These are phyloP conservation scores for Gila orcuttii DNA, from an alignment of 2,113 vertebrate species.

Conservation along the genomic window DNA sequence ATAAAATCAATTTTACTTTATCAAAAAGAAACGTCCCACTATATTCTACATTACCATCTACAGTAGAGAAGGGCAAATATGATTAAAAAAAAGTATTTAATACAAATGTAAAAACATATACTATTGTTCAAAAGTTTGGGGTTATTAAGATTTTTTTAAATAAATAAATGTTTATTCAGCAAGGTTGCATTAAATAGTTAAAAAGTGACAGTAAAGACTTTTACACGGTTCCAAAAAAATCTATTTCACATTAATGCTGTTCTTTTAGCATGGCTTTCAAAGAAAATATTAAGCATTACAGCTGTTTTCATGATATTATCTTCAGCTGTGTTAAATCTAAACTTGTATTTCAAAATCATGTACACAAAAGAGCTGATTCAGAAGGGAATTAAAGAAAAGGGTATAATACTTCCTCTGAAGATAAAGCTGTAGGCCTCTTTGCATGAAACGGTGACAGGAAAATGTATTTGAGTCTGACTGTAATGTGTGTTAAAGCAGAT, in stretches of 20 bases:
- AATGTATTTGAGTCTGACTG: background rate
- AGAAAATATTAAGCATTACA: background rate
- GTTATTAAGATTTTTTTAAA: background rate
- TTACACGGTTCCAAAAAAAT: no score
- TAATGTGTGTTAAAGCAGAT: background rate
- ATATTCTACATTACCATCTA: background rate
- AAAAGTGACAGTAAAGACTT: no score
- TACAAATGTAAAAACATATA: background rate
- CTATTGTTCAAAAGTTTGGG: background rate
- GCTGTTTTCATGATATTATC: background rate
- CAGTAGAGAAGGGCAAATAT: background rate
- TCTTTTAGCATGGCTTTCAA: background rate
- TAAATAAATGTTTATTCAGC: background rate
- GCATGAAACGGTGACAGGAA: background rate
- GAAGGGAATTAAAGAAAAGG: background rate
- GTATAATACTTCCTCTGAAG: background rate
- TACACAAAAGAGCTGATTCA: background rate
- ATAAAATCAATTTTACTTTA: background rate
- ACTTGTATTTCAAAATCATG: background rate
- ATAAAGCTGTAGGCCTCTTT: background rate
- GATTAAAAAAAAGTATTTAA: background rate
- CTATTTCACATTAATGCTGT: background rate
- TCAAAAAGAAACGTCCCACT: background rate
- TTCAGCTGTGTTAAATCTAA: background rate
- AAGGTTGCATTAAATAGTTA: background rate